Evolutionary conservation across 1,140 invertebrate genomes (phyloP).

Genomic region (Brachystomella parvula): DNA sequence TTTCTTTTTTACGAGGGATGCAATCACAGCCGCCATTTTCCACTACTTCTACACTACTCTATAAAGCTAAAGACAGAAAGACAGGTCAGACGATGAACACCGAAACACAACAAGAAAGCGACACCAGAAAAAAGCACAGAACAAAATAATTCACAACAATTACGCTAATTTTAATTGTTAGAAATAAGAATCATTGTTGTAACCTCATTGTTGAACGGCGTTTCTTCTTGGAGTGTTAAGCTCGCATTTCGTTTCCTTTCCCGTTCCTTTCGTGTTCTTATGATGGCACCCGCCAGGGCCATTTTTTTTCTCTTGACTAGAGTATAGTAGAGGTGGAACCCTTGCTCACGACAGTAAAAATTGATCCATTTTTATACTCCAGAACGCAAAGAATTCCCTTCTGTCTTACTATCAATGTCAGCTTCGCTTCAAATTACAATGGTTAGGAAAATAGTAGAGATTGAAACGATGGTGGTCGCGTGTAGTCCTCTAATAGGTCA

Average conservation of each 20-base stretch:
- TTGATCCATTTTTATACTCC: not conserved
- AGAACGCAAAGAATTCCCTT: not conserved
- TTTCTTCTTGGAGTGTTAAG: not conserved
- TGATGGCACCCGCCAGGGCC: slow-evolving; percentile 17
- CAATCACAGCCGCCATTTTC: slow-evolving; percentile 6
- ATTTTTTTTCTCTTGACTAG: too few relatives aligned
- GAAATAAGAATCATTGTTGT: not conserved
- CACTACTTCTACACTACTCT: not conserved
- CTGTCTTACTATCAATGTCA: not conserved
- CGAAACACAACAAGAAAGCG: too few relatives aligned
- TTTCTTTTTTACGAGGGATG: not conserved
- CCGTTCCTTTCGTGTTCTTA: slow-evolving; percentile 14
- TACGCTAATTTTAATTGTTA: not conserved
- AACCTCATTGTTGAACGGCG: not conserved
- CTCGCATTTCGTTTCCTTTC: slow-evolving; percentile 1
- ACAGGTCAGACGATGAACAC: not conserved
- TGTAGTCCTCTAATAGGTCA: not conserved
- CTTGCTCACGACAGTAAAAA: too few relatives aligned
- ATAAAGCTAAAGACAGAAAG: not conserved
- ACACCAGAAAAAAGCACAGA: not conserved
- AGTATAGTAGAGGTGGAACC: too few relatives aligned
- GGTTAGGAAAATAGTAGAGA: not conserved
- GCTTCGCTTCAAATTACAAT: not conserved
- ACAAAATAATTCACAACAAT: not conserved
- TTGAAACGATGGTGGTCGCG: not conserved